A percentile compares a stretch with the other conserved stretches of the same genome.
phyloP scores from a whole-genome alignment of 1,140 invertebrate genomes.

The Pogonognathellus flavescens region DNA sequence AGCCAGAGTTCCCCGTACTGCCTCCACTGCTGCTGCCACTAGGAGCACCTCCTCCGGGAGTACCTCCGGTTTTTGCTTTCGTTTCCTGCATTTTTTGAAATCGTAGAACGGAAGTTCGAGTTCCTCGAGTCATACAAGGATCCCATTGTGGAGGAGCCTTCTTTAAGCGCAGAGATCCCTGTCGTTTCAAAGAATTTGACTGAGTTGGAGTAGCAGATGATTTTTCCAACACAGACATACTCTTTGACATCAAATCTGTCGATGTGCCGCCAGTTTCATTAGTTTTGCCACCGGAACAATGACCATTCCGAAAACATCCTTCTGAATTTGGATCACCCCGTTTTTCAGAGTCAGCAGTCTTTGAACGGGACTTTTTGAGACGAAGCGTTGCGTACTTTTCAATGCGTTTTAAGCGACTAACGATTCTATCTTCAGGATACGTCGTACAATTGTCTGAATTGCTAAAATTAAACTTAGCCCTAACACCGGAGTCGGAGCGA shows the following conservation, averaged over 20 bases:
- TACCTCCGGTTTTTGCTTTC: constrained; percentile 51
- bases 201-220: constrained; percentile 32
- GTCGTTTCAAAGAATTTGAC: constrained; percentile 45
- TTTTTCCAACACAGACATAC: constrained; percentile 64
- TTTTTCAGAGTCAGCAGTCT: background rate
- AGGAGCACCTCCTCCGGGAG: background rate
- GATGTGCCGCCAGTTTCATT: background rate
- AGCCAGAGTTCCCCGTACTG: constrained; percentile 26
- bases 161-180: constrained; percentile 63
- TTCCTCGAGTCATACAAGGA: constrained; percentile 41
- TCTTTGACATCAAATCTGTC: constrained; percentile 63
- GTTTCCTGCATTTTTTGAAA: constrained; percentile 64
- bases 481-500: constrained; percentile 59
- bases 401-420: constrained; percentile 60
- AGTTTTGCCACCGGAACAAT: background rate
- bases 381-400: constrained; percentile 65
- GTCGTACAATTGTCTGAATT: constrained; percentile 3
- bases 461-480: constrained; percentile 56
- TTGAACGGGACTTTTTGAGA: constrained; percentile 47
- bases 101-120: constrained; percentile 60
- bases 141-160: constrained; percentile 8
- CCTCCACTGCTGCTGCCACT: constrained; percentile 29
- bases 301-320: background rate
- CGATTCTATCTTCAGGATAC: constrained; percentile 55
- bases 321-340: background rate